These are phyloP conservation scores for Ommatoiulus sabulosus DNA, from an alignment of 2,888 invertebrate genomes.

Conservation along the genomic window DNA sequence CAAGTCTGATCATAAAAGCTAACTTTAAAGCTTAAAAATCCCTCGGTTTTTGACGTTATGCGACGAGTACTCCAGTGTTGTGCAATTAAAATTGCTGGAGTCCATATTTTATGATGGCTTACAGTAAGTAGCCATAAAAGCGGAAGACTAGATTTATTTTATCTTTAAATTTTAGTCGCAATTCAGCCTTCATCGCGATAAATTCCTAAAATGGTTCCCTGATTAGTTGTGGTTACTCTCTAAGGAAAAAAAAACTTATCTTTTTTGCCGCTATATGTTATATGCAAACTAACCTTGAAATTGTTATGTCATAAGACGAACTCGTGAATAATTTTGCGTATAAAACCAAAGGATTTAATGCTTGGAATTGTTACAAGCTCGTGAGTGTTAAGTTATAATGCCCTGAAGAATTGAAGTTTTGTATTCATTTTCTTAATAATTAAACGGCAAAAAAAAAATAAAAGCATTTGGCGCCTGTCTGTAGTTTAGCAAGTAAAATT, in stretches of 20 bases:
- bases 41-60: background rate
- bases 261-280: background rate
- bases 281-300: background rate
- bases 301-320: background rate
- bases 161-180: background rate
- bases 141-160: background rate
- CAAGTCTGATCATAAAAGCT: background rate
- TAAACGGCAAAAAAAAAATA: background rate
- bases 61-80: background rate
- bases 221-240: background rate
- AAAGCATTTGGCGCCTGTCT: slow-evolving; percentile 6
- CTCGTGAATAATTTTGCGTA: background rate
- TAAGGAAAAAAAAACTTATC: background rate
- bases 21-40: background rate
- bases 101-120: background rate
- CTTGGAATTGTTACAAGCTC: background rate
- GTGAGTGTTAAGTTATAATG: background rate
- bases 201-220: background rate
- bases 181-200: background rate
- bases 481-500: slow-evolving; percentile 20
- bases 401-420: background rate
- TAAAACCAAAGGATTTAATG: background rate
- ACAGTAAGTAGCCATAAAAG: slow-evolving; percentile 14
- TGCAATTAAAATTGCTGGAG: background rate
- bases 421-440: background rate